These are phyloP conservation scores for Ceraclea dissimilis DNA, from an alignment of 2,888 invertebrate species.

Conservation along the genomic window DNA sequence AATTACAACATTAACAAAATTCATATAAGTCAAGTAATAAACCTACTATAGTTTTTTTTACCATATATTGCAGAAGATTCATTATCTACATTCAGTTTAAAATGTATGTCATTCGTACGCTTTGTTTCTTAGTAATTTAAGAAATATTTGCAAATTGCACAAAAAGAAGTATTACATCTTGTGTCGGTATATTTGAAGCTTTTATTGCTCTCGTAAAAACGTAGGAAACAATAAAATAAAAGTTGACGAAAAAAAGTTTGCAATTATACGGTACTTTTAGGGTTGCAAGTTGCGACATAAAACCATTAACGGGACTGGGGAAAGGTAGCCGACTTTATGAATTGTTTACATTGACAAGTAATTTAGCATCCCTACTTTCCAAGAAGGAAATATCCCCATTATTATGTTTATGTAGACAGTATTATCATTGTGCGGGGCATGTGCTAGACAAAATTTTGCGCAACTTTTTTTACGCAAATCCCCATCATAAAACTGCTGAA, in stretches of 20 bases:
- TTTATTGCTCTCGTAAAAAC: neutral
- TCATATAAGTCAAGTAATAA: no score
- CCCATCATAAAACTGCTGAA: no score
- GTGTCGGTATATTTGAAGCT: neutral
- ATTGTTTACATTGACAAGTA: constrained; percentile 6
- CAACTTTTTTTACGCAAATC: neutral
- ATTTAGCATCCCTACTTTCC: constrained; percentile 4
- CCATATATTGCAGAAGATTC: neutral
- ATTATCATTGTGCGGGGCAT: neutral
- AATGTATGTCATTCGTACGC: neutral
- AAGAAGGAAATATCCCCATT: neutral
- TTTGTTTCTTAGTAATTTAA: no score
- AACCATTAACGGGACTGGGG: constrained; percentile 13
- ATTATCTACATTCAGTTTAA: neutral
- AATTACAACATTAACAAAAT: no score
- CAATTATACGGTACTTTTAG: constrained; percentile 1
- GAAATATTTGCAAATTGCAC: constrained; percentile 5
- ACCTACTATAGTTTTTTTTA: neutral
- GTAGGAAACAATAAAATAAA: neutral
- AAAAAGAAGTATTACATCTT: neutral
- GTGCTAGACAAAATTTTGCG: neutral
- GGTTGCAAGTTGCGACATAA: constrained; percentile 8
- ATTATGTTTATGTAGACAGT: neutral
- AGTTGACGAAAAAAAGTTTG: neutral
- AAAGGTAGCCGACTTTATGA: constrained; percentile 9